These are phyloP conservation scores for Pseudoips prasinana DNA, from an alignment of 2,888 invertebrate genomes.

Conservation along the genomic window DNA sequence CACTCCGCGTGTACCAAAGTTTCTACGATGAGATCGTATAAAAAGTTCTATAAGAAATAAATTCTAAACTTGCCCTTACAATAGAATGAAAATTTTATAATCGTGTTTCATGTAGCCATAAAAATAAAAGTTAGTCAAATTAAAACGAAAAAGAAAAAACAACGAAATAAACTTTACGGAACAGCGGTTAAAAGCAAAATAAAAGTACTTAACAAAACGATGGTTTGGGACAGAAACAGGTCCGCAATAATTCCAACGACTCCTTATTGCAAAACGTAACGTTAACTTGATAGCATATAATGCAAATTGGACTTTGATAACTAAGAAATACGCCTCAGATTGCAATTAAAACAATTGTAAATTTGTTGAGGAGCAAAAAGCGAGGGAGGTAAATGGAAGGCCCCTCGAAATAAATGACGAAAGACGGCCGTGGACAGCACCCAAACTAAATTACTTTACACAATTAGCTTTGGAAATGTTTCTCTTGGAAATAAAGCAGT, in stretches of 20 bases:
- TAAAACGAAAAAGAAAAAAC: slow-evolving; percentile 34
- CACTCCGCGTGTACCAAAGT: too few relatives aligned
- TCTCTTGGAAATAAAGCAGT: slow-evolving; percentile 37
- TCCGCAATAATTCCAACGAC: slow-evolving; percentile 28
- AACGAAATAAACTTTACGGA: slow-evolving; percentile 43
- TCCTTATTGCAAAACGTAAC: slow-evolving; percentile 30
- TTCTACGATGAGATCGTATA: too few relatives aligned
- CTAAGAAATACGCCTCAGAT: slow-evolving; percentile 52
- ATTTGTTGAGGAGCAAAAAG: slow-evolving; percentile 42
- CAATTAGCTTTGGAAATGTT: slow-evolving; percentile 61
- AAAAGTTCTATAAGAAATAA: slow-evolving; percentile 5
- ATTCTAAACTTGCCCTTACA: slow-evolving; percentile 7
- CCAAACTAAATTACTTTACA: slow-evolving; percentile 60
- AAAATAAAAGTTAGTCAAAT: slow-evolving; percentile 35
- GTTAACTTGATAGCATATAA: slow-evolving; percentile 38
- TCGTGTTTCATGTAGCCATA: slow-evolving; percentile 27
- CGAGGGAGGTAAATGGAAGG: slow-evolving; percentile 46
- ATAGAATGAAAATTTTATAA: slow-evolving; percentile 21
- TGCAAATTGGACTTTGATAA: slow-evolving; percentile 55
- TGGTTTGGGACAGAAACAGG: slow-evolving; percentile 24
- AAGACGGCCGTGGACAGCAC: slow-evolving; percentile 49
- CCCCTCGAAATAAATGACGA: slow-evolving; percentile 57
- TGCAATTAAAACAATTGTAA: slow-evolving; percentile 52
- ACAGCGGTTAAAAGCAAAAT: slow-evolving; percentile 43
- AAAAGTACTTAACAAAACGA: slow-evolving; percentile 43